Conservation (phyloP, 1,140 invertebrate species). For the Meloidogyne exigua region DNA sequence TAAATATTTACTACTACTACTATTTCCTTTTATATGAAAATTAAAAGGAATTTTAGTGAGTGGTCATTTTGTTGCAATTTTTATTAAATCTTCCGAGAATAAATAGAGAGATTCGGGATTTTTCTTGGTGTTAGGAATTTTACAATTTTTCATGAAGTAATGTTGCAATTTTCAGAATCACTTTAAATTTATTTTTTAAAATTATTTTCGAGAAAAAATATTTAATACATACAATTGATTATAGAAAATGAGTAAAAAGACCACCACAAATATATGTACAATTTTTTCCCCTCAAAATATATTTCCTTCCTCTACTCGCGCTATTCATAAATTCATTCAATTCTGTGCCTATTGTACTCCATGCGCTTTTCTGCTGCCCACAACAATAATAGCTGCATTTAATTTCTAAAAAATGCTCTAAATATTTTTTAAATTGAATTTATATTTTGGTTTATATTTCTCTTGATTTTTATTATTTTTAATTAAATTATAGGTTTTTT, state of each 20-base stretch:
- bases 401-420: too few relatives aligned
- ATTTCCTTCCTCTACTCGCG: constrained; percentile 1
- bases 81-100: too few relatives aligned
- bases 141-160: too few relatives aligned
- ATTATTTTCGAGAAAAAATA: background rate
- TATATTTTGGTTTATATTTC: background rate
- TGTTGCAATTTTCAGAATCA: too few relatives aligned
- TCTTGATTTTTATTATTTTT: too few relatives aligned
- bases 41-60: too few relatives aligned
- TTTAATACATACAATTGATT: background rate
- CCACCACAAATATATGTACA: background rate
- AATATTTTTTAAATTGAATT: constrained; percentile 4
- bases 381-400: background rate
- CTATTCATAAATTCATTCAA: background rate
- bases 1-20: too few relatives aligned
- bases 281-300: background rate
- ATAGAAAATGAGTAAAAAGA: background rate
- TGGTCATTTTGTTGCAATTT: too few relatives aligned
- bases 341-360: background rate
- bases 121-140: too few relatives aligned
- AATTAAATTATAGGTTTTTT: too few relatives aligned
- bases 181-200: too few relatives aligned
- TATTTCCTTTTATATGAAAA: background rate
- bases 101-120: too few relatives aligned
- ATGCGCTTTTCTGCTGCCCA: background rate